These are phyloP conservation scores for Ormyrus rosae DNA, from an alignment of 2,888 invertebrate species.

Conservation along the genomic window DNA sequence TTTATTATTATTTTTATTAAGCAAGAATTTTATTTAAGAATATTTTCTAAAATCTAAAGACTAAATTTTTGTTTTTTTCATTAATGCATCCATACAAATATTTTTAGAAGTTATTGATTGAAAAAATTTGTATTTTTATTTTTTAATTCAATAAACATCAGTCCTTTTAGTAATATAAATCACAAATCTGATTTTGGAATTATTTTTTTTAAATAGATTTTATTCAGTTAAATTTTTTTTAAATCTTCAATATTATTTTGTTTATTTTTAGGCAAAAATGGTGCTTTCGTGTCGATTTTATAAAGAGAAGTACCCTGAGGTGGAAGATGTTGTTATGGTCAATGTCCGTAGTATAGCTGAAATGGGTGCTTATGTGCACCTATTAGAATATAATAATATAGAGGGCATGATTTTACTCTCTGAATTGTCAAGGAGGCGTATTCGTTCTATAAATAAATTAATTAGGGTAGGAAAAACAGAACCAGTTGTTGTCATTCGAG, in stretches of 20 bases:
- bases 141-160: too few relatives aligned
- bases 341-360: slow-evolving; percentile 98
- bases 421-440: slow-evolving; percentile 98
- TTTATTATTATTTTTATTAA: not conserved
- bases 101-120: not conserved
- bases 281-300: slow-evolving; percentile 97
- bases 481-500: slow-evolving; percentile 99
- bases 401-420: slow-evolving; percentile 99
- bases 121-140: too few relatives aligned
- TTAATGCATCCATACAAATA: not conserved
- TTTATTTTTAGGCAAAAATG: slow-evolving; percentile 78
- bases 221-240: not conserved
- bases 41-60: too few relatives aligned
- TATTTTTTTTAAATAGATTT: not conserved
- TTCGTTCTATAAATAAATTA: slow-evolving; percentile 98
- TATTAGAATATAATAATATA: slow-evolving; percentile 98
- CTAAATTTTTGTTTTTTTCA: not conserved
- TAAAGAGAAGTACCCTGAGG: slow-evolving; percentile 97
- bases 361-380: slow-evolving; percentile 99
- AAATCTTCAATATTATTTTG: not conserved
- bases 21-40: too few relatives aligned
- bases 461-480: slow-evolving; percentile 99
- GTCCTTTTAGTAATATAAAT: too few relatives aligned
- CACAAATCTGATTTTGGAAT: too few relatives aligned
- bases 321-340: slow-evolving; percentile 99